phyloP scores from a whole-genome alignment of 2,113 vertebrate species.

The Ochotona curzoniae region DNA sequence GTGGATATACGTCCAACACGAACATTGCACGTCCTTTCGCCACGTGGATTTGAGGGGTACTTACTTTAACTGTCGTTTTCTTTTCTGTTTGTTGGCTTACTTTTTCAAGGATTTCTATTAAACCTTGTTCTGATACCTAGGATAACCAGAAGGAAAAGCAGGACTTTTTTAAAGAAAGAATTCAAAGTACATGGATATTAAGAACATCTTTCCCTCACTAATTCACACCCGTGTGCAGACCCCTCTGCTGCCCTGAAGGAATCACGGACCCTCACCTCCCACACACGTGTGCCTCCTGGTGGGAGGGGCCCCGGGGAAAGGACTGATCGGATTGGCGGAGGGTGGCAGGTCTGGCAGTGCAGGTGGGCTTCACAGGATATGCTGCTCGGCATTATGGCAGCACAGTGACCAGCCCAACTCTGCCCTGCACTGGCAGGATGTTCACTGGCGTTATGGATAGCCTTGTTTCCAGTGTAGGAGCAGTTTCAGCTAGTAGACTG shows the following conservation, averaged over 20 bases:
- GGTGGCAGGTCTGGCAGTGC: not conserved
- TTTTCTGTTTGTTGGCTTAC: conserved; percentile 98
- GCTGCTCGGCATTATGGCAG: not conserved
- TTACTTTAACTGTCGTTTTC: conserved; percentile 97
- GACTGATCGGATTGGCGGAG: not conserved
- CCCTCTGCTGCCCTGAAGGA: not conserved
- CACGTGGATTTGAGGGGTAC: not conserved
- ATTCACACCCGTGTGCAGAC: no score
- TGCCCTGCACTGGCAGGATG: not conserved
- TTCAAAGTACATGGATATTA: not conserved
- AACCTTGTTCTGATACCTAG: conserved; percentile 95
- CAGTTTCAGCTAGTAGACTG: not conserved
- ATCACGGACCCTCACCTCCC: not conserved
- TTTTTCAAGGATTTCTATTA: conserved; percentile 99
- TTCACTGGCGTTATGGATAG: not conserved
- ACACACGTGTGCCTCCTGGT: not conserved
- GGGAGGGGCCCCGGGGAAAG: not conserved
- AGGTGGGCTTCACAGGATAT: not conserved
- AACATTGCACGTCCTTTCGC: not conserved
- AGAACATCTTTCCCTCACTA: not conserved
- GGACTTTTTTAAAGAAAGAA: conserved; percentile 5
- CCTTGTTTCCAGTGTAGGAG: conserved; percentile 13
- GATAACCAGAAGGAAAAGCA: conserved; percentile 59
- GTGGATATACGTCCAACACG: not conserved
- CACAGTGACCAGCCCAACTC: not conserved